These are phyloP conservation scores for Chouioia cunea DNA, from an alignment of 2,888 invertebrate genomes.

Conservation along the genomic window DNA sequence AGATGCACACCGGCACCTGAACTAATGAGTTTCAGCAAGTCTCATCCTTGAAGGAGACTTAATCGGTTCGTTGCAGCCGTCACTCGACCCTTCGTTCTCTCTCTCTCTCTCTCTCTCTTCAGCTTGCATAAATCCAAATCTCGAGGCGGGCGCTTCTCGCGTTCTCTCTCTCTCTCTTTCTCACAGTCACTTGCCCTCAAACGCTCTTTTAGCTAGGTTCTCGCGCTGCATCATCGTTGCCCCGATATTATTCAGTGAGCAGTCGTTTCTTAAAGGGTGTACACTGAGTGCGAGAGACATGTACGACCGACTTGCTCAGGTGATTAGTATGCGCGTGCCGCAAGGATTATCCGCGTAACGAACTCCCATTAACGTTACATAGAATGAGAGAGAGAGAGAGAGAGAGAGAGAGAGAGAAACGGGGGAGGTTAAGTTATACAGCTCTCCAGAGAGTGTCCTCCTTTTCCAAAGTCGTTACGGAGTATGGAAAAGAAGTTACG, in stretches of 20 bases:
- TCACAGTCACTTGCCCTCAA: conserved; percentile 1
- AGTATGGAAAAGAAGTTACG: conserved; percentile 5
- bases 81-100: conserved; percentile 33
- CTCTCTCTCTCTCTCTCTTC: no score
- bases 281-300: not conserved
- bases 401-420: not conserved
- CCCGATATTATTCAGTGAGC: conserved; percentile 34
- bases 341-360: conserved; percentile 42
- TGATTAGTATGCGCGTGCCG: conserved; percentile 39
- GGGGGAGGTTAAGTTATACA: conserved; percentile 5
- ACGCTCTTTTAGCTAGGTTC: not conserved
- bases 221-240: not conserved
- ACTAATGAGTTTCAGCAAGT: conserved; percentile 47
- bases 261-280: conserved; percentile 37
- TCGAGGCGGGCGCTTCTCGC: not conserved
- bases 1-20: conserved; percentile 3
- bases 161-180: not conserved
- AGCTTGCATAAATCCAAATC: conserved; percentile 6
- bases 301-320: conserved; percentile 15
- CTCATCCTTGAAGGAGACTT: conserved; percentile 44
- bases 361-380: conserved; percentile 39
- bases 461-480: conserved; percentile 7
- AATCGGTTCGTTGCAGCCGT: conserved; percentile 47
- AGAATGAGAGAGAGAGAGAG: conserved; percentile 4
- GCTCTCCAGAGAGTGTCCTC: conserved; percentile 10